These are phyloP conservation scores for Zosterops japonicus DNA, from an alignment of 2,113 vertebrate species.

Conservation along the genomic window DNA sequence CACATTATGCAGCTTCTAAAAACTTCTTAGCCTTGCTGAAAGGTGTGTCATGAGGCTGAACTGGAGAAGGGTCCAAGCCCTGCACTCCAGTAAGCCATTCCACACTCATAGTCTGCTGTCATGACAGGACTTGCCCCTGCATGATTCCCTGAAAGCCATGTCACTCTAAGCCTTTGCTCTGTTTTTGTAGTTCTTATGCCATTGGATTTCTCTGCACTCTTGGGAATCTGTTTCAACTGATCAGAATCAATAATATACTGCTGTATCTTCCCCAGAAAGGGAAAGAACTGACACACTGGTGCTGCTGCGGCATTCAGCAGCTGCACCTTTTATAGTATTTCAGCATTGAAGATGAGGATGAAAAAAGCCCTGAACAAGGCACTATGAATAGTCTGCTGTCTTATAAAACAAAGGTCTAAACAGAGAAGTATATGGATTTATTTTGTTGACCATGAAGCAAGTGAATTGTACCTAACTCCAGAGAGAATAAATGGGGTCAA, in stretches of 20 bases:
- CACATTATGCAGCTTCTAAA: background rate
- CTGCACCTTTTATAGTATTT: background rate
- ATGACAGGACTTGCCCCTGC: background rate
- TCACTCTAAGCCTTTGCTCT: background rate
- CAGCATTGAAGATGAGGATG: background rate
- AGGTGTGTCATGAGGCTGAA: background rate
- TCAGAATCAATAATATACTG: background rate
- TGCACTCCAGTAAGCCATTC: fast-evolving
- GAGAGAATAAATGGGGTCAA: background rate
- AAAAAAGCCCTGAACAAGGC: background rate
- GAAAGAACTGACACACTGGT: background rate
- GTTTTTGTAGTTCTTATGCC: background rate
- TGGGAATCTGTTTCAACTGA: background rate
- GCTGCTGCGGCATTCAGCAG: background rate
- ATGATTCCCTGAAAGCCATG: background rate
- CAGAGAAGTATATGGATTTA: background rate
- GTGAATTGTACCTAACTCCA: background rate
- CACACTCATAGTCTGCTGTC: background rate
- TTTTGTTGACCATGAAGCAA: background rate
- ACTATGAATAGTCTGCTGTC: background rate
- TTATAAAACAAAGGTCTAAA: background rate
- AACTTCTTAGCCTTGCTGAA: background rate
- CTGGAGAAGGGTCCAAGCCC: background rate
- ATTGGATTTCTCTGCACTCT: background rate
- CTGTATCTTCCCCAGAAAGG: background rate